These are phyloP conservation scores for Peromyscus leucopus DNA, from an alignment of 2,113 vertebrate species.

Conservation along the genomic window DNA sequence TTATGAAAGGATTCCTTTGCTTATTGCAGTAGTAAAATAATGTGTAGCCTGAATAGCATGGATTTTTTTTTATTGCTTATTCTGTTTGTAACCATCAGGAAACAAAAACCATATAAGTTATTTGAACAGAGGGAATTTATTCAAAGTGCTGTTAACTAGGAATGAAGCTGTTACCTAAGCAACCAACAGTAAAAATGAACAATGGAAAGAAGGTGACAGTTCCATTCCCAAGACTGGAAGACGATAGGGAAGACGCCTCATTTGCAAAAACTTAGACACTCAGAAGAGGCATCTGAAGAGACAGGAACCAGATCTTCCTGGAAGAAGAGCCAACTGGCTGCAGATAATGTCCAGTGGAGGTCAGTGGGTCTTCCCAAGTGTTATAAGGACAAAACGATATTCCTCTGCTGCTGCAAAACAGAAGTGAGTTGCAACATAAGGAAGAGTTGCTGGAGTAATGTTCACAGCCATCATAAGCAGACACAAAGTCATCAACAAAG, in stretches of 20 bases:
- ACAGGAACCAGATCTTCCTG: neutral
- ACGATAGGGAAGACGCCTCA: neutral
- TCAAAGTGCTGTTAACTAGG: neutral
- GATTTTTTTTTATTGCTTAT: slow-evolving; percentile 11
- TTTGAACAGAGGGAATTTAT: slow-evolving; percentile 9
- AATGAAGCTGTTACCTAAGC: neutral
- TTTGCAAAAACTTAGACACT: neutral
- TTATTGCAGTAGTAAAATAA: slow-evolving; percentile 1
- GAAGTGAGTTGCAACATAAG: neutral
- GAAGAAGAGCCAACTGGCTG: neutral
- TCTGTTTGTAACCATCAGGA: neutral
- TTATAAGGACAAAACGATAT: neutral
- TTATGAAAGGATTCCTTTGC: slow-evolving; percentile 14
- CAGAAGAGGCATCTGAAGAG: neutral
- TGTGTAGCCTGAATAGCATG: neutral
- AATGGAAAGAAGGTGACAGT: neutral
- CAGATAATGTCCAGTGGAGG: neutral
- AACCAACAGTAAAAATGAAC: neutral
- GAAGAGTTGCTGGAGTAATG: too few species aligned
- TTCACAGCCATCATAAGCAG: neutral
- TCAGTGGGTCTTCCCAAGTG: neutral
- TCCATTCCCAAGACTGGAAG: neutral
- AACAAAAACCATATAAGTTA: slow-evolving; percentile 10
- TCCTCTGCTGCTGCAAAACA: neutral
- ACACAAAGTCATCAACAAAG: neutral